Evolutionary conservation across 2,888 invertebrate genomes (phyloP), one percentile per base, ranked within the genome.

Genomic region (Oligia fasciuncula): DNA sequence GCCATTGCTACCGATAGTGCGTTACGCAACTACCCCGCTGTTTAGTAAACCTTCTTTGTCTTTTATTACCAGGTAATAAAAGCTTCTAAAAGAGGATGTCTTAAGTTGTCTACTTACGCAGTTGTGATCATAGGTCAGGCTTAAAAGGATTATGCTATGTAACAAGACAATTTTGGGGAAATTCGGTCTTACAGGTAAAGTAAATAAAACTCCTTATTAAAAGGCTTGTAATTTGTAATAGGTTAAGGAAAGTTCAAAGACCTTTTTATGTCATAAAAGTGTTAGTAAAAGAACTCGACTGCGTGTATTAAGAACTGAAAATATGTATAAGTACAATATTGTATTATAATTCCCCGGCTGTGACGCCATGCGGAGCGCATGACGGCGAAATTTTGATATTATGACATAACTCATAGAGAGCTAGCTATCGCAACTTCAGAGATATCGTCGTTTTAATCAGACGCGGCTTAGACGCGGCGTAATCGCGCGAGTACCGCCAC

Each of bases 71-170:
- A 57, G n/a, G 8, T 60, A 62, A 60, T n/a, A 62, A 46, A 70
- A 69, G 23, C 69, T 49, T 70, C 51, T 70, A 29, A 70, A 73
- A 77, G n/a, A 54, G 57, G 68, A 77, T 73, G 29, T 69, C 69
- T 74, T 49, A 43, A 80, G 80, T 71, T 68, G 60, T 68, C 57
- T 46, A 62, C 69, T 70, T 51, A 70, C 72, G 60, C 68, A 19
- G 14, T 68, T 54, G 68, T 68, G 51, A 63, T 83, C 74, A 71
- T 63, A 70, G 23, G n/a, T 67, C 62, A 6, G 67, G 51, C 71
- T 75, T 72, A 74, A 78, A 75, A 46, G 74, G 66, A 82, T 82
- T 71, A 68, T 23, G 43, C 46, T 51, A 71, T 14, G 40, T 68
- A 17, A 46, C 71, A 72, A 72, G 63, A 71, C 46, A 57, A 82